A percentile compares a stretch with the other conserved stretches of the same genome.
These are phyloP conservation scores for Dissostichus mawsoni DNA, from an alignment of 2,113 vertebrate genomes.

Conservation along the genomic window DNA sequence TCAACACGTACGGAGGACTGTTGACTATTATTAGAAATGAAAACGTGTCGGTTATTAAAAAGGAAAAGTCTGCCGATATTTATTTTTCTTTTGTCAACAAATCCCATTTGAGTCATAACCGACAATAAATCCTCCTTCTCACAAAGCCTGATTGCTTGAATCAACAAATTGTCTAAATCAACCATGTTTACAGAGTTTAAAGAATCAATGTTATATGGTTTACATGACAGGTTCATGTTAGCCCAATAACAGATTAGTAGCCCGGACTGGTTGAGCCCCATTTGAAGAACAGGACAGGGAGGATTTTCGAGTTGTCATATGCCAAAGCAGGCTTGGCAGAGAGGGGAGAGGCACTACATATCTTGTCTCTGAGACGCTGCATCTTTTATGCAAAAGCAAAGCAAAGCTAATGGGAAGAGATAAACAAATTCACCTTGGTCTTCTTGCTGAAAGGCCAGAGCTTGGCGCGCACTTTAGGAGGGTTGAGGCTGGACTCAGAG, in stretches of 20 bases:
- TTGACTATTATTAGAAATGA: not conserved
- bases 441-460: constrained; percentile 88
- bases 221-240: not conserved
- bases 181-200: not conserved
- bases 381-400: not conserved
- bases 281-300: constrained; percentile 17
- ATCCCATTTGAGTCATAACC: not conserved
- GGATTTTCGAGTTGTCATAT: constrained; percentile 28
- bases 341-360: not conserved
- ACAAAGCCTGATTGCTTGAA: too few relatives aligned
- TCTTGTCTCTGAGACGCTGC: not conserved
- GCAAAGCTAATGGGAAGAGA: not conserved
- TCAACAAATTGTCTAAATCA: not conserved
- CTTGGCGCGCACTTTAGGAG: constrained; percentile 81
- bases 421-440: constrained; percentile 81
- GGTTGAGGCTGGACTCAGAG: constrained; percentile 85
- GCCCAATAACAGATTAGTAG: not conserved
- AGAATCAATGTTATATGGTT: not conserved
- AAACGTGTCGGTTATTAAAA: not conserved
- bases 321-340: not conserved
- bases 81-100: not conserved
- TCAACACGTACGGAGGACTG: not conserved
- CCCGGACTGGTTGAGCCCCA: not conserved
- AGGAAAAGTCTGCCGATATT: not conserved
- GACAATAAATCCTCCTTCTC: not conserved